phyloP scores from a whole-genome alignment of 2,797 vertebrate genomes.

The Schizothorax lantsangensis region DNA sequence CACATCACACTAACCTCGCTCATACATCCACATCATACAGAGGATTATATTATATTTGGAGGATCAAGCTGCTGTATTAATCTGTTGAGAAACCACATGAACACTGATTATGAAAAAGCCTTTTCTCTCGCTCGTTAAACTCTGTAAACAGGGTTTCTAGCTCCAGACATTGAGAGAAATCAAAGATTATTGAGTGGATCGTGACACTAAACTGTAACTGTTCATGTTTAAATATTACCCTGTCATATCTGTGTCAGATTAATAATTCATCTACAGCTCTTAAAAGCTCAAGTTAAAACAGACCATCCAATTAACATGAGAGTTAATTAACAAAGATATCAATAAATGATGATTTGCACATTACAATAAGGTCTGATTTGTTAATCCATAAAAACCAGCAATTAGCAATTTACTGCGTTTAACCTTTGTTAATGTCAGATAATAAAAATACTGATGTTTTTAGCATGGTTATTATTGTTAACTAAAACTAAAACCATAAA shows the following conservation, averaged over 20 bases:
- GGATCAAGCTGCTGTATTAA: constrained; percentile 60
- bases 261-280: constrained; percentile 70
- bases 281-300: constrained; percentile 67
- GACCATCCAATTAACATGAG: constrained; percentile 68
- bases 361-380: too few relatives aligned
- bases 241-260: constrained; percentile 70
- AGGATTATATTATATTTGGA: constrained; percentile 52
- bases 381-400: neutral
- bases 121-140: neutral
- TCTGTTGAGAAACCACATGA: neutral
- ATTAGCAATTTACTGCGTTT: neutral
- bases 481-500: too few relatives aligned
- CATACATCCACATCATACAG: neutral
- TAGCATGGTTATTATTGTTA: too few relatives aligned
- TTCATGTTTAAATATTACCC: constrained; percentile 71
- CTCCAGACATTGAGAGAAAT: neutral
- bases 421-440: too few relatives aligned
- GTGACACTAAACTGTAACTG: constrained; percentile 70
- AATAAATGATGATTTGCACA: neutral
- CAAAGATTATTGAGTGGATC: constrained; percentile 70
- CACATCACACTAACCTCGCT: neutral
- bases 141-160: neutral
- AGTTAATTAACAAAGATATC: neutral
- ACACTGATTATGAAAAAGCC: too few relatives aligned
- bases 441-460: too few relatives aligned